phyloP scores from a whole-genome alignment of 2,888 invertebrate genomes.

The Drosophila rellima region DNA sequence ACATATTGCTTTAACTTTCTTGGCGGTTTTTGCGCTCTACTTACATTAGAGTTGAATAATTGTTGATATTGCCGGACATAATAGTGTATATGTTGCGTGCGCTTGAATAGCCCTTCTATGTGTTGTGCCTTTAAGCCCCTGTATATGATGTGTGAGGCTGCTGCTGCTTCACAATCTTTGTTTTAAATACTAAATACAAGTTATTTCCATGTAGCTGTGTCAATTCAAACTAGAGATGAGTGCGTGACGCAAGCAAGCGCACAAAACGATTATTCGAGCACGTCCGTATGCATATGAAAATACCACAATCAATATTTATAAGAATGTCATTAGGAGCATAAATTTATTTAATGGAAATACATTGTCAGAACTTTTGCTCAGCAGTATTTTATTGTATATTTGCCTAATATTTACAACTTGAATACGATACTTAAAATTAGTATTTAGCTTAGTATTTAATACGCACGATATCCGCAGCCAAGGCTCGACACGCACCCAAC shows the following conservation, averaged over 20 bases:
- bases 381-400: neutral
- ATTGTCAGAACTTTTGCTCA: neutral
- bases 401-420: neutral
- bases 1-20: neutral
- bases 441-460: neutral
- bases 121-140: conserved; percentile 18
- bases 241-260: conserved; percentile 28
- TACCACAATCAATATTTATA: neutral
- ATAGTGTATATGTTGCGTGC: conserved; percentile 32
- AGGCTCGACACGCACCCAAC: neutral
- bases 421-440: neutral
- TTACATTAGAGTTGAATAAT: conserved; percentile 84
- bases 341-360: neutral
- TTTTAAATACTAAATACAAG: conserved; percentile 56
- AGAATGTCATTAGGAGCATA: neutral
- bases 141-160: conserved; percentile 27
- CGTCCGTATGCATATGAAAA: neutral
- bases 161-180: conserved; percentile 35
- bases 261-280: neutral
- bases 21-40: conserved; percentile 20
- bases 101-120: conserved; percentile 24
- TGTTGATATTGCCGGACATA: conserved; percentile 85
- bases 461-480: neutral
- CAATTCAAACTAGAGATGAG: conserved; percentile 41
- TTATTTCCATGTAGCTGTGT: conserved; percentile 49